Evolutionary conservation across 2,797 vertebrate genomes (phyloP).

Genomic region (Epinephelus awoara): DNA sequence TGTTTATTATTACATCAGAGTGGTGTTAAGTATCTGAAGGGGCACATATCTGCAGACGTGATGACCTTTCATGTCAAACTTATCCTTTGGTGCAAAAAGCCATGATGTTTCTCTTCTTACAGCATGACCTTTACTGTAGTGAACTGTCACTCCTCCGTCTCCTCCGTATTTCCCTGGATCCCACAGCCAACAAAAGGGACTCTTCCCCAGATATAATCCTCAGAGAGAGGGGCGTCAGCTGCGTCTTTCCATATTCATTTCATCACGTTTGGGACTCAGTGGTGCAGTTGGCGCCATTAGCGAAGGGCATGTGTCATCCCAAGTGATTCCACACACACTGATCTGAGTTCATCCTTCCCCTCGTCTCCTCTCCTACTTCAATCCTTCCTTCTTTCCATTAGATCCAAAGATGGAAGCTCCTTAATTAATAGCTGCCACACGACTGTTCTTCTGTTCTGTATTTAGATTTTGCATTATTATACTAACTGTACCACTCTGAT

Average conservation of each 20-base stretch:
- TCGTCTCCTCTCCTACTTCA: neutral
- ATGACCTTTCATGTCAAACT: constrained; percentile 42
- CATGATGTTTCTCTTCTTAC: neutral
- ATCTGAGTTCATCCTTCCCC: neutral
- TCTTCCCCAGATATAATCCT: constrained; percentile 38
- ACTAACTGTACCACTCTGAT: neutral
- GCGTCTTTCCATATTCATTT: constrained; percentile 24
- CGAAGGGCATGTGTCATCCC: constrained; percentile 39
- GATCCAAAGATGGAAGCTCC: constrained; percentile 5
- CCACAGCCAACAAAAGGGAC: constrained; percentile 13
- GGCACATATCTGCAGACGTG: neutral
- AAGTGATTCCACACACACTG: neutral
- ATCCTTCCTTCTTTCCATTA: neutral
- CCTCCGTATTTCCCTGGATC: constrained; percentile 8
- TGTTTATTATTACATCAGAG: neutral
- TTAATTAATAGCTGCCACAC: neutral
- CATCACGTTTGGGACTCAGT: constrained; percentile 37
- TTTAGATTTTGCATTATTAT: neutral
- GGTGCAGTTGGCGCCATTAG: constrained; percentile 37
- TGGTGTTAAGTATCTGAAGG: constrained; percentile 7
- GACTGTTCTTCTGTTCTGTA: neutral
- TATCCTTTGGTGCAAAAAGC: constrained; percentile 31
- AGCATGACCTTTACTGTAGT: constrained; percentile 26
- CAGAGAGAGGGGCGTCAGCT: constrained; percentile 11
- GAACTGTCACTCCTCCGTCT: constrained; percentile 7